Evolutionary conservation across 2,888 invertebrate genomes (phyloP).

Genomic region (Ormia ochracea): DNA sequence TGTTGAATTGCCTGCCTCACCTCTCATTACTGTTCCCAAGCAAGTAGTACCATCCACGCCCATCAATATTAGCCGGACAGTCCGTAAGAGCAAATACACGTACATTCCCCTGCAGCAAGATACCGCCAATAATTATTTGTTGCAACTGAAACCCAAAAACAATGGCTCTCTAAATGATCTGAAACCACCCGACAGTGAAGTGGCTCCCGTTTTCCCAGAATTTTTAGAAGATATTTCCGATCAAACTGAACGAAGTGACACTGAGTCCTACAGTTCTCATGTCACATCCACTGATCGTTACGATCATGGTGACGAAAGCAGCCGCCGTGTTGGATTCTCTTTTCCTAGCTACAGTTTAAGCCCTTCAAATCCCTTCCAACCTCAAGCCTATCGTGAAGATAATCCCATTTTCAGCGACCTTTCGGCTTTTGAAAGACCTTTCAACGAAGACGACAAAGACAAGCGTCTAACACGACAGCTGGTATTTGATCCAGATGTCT

Average conservation of each 20-base stretch:
- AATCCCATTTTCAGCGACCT: conserved; percentile 73
- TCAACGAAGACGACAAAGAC: conserved; percentile 73
- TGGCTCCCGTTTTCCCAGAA: conserved; percentile 68
- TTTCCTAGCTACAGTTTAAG: conserved; percentile 75
- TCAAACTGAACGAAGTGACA: conserved; percentile 71
- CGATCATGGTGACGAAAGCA: conserved; percentile 71
- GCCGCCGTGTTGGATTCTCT: conserved; percentile 76
- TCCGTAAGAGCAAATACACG: conserved; percentile 71
- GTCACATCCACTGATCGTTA: conserved; percentile 62
- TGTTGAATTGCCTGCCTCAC: conserved; percentile 68
- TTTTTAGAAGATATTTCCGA: conserved; percentile 68
- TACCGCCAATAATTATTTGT: conserved; percentile 45
- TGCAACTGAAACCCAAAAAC: conserved; percentile 69
- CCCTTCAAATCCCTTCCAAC: conserved; percentile 75
- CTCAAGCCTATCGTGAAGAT: conserved; percentile 76
- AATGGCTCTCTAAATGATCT: conserved; percentile 68
- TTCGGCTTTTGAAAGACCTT: conserved; percentile 70
- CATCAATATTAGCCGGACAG: conserved; percentile 68
- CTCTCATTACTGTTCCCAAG: conserved; percentile 72
- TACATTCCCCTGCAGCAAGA: conserved; percentile 73
- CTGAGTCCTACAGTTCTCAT: conserved; percentile 60
- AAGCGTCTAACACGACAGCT: conserved; percentile 72
- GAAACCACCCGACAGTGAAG: conserved; percentile 71
- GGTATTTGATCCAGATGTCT: conserved; percentile 69
- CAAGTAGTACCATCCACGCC: conserved; percentile 69